Conservation (phyloP, 2,888 invertebrate species). For the Aporophyla lueneburgensis region DNA sequence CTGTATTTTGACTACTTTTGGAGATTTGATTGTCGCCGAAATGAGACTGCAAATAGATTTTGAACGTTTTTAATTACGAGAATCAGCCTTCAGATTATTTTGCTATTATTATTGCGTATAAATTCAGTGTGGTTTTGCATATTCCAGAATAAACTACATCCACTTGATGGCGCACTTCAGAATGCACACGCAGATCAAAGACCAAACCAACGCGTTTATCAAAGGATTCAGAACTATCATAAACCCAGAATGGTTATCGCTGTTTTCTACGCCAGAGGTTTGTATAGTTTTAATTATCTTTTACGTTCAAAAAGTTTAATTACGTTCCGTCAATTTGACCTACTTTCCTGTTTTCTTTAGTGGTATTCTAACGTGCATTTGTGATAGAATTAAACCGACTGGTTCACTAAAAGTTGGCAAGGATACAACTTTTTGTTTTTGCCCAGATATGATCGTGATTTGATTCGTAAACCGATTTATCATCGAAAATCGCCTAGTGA, state of each 20-base stretch:
- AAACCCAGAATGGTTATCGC: constrained; percentile 97
- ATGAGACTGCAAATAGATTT: too few relatives aligned
- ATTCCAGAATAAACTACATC: constrained; percentile 97
- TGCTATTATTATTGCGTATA: too few relatives aligned
- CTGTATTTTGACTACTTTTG: too few relatives aligned
- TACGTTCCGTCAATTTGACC: neutral
- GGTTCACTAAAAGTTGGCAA: neutral
- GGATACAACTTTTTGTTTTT: neutral
- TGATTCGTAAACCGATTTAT: neutral
- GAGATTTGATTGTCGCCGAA: too few relatives aligned
- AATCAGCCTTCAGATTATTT: too few relatives aligned
- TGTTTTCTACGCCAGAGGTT: constrained; percentile 99
- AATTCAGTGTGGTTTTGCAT: neutral
- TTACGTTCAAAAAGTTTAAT: too few relatives aligned
- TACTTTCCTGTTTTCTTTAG: neutral
- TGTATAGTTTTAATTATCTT: constrained; percentile 7
- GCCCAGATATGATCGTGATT: neutral
- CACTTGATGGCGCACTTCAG: constrained; percentile 99
- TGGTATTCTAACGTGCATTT: neutral
- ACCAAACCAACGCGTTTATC: constrained; percentile 99
- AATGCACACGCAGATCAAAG: constrained; percentile 99
- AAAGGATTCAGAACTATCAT: constrained; percentile 98
- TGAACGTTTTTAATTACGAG: too few relatives aligned
- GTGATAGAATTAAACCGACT: neutral
- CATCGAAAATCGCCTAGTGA: neutral